Conservation (phyloP, 2,888 invertebrate species). For the Cantharis rustica region DNA sequence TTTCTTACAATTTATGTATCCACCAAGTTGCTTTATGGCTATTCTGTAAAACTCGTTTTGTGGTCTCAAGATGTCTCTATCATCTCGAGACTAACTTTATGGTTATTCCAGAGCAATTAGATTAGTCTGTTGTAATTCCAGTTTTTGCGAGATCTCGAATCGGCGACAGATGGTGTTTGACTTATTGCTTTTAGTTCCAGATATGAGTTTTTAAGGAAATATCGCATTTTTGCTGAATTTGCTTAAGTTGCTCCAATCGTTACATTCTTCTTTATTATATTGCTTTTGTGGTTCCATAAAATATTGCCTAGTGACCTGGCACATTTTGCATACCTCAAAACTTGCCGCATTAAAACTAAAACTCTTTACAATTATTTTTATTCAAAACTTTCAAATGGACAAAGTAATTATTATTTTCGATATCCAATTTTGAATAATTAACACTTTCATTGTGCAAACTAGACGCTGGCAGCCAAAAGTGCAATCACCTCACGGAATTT, state of each 20-base stretch:
- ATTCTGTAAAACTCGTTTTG: conserved; percentile 55
- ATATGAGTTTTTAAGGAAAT: conserved; percentile 34
- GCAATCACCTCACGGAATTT: too few relatives aligned
- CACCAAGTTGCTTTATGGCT: conserved; percentile 56
- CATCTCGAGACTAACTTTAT: conserved; percentile 55
- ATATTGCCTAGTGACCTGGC: background rate
- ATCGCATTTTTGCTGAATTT: conserved; percentile 21
- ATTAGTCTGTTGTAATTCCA: conserved; percentile 55
- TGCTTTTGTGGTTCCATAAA: conserved; percentile 5
- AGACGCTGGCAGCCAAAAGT: too few relatives aligned
- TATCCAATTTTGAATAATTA: background rate
- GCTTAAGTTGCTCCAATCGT: conserved; percentile 23
- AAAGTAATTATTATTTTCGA: background rate
- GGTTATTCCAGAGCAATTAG: conserved; percentile 57
- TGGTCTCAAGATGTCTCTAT: conserved; percentile 58
- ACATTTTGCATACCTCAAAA: background rate
- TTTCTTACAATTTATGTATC: conserved; percentile 52
- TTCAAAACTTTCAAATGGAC: background rate
- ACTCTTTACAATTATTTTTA: background rate
- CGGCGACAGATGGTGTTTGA: conserved; percentile 55
- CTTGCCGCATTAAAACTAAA: background rate
- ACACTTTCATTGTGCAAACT: background rate
- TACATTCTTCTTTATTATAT: conserved; percentile 15
- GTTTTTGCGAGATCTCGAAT: conserved; percentile 49
- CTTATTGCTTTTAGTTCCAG: conserved; percentile 44